Evolutionary conservation across 2,113 vertebrate species (phyloP), one percentile per base, ranked within the genome.

Genomic region (Caloenas nicobarica): DNA sequence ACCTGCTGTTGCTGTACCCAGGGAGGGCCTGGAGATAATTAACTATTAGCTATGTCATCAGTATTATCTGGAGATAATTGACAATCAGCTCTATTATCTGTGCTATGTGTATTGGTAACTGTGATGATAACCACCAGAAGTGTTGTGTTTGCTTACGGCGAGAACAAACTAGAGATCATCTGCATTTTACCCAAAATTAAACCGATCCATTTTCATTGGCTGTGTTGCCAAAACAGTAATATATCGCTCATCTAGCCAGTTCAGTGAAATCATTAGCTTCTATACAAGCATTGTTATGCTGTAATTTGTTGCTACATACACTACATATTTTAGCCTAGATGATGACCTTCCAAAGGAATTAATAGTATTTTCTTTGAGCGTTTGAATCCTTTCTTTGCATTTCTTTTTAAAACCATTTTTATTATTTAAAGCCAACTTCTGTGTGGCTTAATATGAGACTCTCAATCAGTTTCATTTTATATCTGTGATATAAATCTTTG

Each of bases 371-470:
- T 57, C 85, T 87, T 34, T 46, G 48, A 54, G 26, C 56, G 53
- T 91, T 91, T 91, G 83, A 81, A 96, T 93, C 26, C 5, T 76
- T 70, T 72, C 77, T 92, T 96, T 65, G 51, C 16, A 11, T 81
- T 85, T 83, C 81, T 61, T 92, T 86, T 86, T 61, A 87, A 71
- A 71, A 13, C 6, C 13, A 14, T 62, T 92, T 96, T 65, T 91
- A 81, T 95, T 62, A 86, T 94, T 95, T 83, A 92, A 95, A 91
- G 51, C 77, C 80, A 84, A 66, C 17, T 76, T 84, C 91, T 51
- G 9, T 44, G 57, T 69, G 71, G 65, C 61, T 73, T 60, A 61
- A 86, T 78, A 16, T 2, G 22, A 66, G 33, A 17, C n/a, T 81
- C 46, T 93, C 14, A 1, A 71, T 96, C 18, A 19, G 74, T 96